These are phyloP conservation scores for Premnoplex brunnescens DNA, from an alignment of 2,797 vertebrate species.

Conservation along the genomic window DNA sequence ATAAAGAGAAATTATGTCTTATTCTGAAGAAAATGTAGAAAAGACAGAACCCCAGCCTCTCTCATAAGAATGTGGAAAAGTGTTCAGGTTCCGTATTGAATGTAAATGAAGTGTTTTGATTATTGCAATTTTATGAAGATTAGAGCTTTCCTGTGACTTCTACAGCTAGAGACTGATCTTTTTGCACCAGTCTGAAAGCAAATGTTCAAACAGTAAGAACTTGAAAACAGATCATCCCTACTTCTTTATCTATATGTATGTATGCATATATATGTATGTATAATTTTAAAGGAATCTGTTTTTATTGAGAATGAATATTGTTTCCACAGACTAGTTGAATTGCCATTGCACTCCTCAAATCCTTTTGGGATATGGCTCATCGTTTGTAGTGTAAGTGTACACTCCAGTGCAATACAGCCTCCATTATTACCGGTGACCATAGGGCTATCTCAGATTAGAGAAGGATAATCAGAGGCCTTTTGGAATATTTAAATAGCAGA, in stretches of 20 bases:
- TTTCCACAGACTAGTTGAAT: background rate
- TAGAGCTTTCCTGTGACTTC: background rate
- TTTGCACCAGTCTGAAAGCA: background rate
- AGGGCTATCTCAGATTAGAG: background rate
- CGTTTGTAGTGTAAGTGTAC: background rate
- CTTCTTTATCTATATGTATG: background rate
- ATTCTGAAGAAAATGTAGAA: background rate
- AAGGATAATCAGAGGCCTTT: background rate
- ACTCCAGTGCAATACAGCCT: background rate
- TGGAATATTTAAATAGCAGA: background rate
- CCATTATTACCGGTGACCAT: background rate
- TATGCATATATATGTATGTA: background rate
- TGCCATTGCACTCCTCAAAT: background rate
- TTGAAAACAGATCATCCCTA: background rate
- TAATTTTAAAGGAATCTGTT: background rate
- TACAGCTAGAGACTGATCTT: background rate
- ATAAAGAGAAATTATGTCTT: background rate
- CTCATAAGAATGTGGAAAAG: background rate
- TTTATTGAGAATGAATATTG: background rate
- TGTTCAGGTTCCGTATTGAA: background rate
- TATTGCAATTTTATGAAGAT: background rate
- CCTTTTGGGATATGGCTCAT: background rate
- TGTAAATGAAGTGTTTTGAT: background rate
- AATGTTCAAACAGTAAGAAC: background rate
- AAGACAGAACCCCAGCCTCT: background rate